phyloP scores from a whole-genome alignment of 2,888 invertebrate species.

The Phaedon cochleariae region DNA sequence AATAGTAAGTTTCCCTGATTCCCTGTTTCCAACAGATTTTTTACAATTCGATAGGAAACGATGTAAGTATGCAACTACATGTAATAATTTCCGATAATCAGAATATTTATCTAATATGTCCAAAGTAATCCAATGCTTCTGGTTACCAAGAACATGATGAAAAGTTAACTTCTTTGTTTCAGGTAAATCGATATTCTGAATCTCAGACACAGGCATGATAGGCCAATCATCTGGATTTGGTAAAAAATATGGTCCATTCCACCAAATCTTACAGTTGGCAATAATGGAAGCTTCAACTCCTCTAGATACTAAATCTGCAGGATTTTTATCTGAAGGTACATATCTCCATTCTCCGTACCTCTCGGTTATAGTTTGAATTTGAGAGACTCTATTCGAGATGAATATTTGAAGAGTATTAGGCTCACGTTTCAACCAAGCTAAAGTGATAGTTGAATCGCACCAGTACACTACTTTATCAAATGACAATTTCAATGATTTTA shows the following conservation, averaged over 20 bases:
- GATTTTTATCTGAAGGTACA: conserved; percentile 23
- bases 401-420: conserved; percentile 11
- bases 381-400: conserved; percentile 17
- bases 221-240: background rate
- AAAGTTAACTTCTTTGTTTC: background rate
- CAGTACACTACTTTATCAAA: conserved; percentile 1
- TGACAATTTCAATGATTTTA: background rate
- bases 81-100: conserved; percentile 3
- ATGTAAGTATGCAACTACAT: conserved; percentile 2
- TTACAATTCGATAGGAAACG: conserved; percentile 5
- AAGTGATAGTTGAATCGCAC: conserved; percentile 15
- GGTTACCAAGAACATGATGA: background rate
- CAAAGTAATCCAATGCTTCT: no score
- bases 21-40: background rate
- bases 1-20: background rate
- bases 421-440: conserved; percentile 13
- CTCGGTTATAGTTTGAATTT: no score
- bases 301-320: conserved; percentile 12
- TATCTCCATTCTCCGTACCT: conserved; percentile 16
- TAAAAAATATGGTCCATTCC: conserved; percentile 9
- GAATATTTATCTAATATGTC: conserved; percentile 7
- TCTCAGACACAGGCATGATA: background rate
- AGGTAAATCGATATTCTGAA: background rate
- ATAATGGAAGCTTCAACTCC: background rate
- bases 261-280: background rate